Base-by-base conservation (phyloP, 2,888 invertebrate genomes). In the Odontothrips loti region DNA sequence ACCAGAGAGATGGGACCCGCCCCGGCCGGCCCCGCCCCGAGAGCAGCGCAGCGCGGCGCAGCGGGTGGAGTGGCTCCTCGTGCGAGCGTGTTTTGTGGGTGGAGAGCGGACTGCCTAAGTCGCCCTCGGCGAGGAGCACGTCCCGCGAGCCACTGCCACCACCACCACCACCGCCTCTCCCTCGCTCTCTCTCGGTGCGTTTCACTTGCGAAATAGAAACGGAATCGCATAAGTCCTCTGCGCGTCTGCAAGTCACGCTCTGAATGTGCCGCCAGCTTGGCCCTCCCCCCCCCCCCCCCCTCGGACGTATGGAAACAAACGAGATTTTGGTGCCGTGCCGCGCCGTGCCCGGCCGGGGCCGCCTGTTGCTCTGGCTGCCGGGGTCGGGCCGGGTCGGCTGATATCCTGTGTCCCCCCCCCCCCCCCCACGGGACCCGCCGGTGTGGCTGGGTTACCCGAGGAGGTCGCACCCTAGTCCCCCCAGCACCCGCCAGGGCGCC, bases 141-240 rank as follows among this genome's bases (percentile, higher is more conserved):
- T n/a, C n/a, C n/a, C n/a, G n/a, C n/a, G n/a, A n/a, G n/a, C n/a
- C n/a, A n/a, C n/a, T n/a, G n/a, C n/a, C n/a, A n/a, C n/a, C n/a
- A n/a, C n/a, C n/a, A n/a, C n/a, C 51, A 2, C 10, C 17, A n/a
- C 58, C 17, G 58, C 51, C 15, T 58, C 58, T 15, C 58, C 17
- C 0, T 6, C 58, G 0, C 17, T 17, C 15, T 15, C 20, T 17
- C 58, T 12, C 58, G 58, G 17, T n/a, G 58, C 17, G 17, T 58
- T 58, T 6, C 58, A 58, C n/a, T 17, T 17, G 58, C 68, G 68
- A 75, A 27, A 75, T 75, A 27, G 68, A 75, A 75, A 75, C 27
- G 68, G 27, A 75, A 75, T 75, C 68, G 27, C 68, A 75, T 75
- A 75, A 75, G 68, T 20, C 58, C 58, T n/a, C 20, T n/a, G 58